Evolutionary conservation across 2,113 vertebrate genomes (phyloP).

Genomic region (Coracopsis vasa): DNA sequence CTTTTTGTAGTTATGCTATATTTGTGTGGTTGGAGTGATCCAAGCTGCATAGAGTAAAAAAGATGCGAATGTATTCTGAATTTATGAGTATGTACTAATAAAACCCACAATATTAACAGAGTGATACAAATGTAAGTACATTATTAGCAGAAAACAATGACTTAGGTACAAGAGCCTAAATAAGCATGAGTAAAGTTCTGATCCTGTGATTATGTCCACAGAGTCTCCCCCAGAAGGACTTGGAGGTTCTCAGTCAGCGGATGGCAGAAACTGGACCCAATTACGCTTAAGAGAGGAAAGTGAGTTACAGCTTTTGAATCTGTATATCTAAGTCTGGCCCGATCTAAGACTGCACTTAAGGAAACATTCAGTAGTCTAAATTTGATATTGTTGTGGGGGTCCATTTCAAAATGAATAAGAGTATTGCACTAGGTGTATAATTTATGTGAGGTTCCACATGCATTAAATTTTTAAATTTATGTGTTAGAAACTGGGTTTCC

Average conservation of each 20-base stretch:
- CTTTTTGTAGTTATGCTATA: not conserved
- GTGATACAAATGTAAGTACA: not conserved
- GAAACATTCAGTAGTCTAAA: not conserved
- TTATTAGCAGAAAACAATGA: not conserved
- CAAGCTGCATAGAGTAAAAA: not conserved
- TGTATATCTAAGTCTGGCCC: not conserved
- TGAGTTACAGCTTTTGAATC: not conserved
- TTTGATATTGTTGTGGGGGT: not conserved
- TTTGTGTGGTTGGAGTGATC: not conserved
- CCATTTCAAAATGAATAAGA: not conserved
- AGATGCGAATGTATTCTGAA: not conserved
- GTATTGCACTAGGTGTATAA: not conserved
- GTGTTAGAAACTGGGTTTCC: not conserved
- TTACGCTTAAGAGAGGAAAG: not conserved
- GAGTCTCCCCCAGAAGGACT: not conserved
- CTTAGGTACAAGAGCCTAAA: not conserved
- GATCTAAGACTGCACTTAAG: not conserved
- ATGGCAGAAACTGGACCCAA: not conserved
- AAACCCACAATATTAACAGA: not conserved
- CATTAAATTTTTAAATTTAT: not conserved
- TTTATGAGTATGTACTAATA: not conserved
- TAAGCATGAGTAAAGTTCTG: not conserved
- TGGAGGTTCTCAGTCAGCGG: not conserved
- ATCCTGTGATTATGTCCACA: not conserved
- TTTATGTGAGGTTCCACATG: not conserved